Evolutionary conservation across 1,140 invertebrate genomes (phyloP), one percentile per base, ranked within the genome.

Genomic region (Drosophila fuyamai): DNA sequence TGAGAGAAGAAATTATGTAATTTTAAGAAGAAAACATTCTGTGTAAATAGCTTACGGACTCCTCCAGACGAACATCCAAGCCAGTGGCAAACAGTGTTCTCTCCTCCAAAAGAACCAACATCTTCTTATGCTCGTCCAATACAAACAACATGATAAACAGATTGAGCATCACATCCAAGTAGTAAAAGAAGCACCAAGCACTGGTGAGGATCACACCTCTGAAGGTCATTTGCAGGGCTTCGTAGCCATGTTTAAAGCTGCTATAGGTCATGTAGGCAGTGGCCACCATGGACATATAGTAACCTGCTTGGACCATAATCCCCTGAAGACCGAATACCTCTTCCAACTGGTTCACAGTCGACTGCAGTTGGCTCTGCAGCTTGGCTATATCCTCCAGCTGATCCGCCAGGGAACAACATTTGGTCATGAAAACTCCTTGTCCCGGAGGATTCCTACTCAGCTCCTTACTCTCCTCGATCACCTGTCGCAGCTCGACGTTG

Each of bases 361-460:
- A 14, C 7, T 76, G 54, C 5, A 76, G 5, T 9, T 67, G 35
- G 14, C 23, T 40, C 27, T 76, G 73, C 0, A 40, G 5, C n/a
- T 18, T 51, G n/a, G 54, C 53, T 10, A 76, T 43, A 4, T 43
- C 10, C 1, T 76, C 73, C 10, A 76, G 3, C 12, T 40, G 6
- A 50, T 76, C 73, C 0, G 73, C 60, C 7, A 76, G 23, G 2
- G 0, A 13, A n/a, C 73, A 76, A 16, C 73, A 76, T n/a, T 23
- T 48, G 10, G 61, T 67, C 54, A 76, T 54, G 5, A 76, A 76
- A 4, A 14, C 41, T 7, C 51, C 72, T 4, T n/a, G 32, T 0
- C 53, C 14, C 5, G 36, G 35, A 0, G 29, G 40, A 5, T 5
- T 35, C 2, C 29, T 12, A 5, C 36, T 59, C 4, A 76, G 5